These are phyloP conservation scores for Hesperia comma DNA, from an alignment of 2,888 invertebrate species.

Conservation along the genomic window DNA sequence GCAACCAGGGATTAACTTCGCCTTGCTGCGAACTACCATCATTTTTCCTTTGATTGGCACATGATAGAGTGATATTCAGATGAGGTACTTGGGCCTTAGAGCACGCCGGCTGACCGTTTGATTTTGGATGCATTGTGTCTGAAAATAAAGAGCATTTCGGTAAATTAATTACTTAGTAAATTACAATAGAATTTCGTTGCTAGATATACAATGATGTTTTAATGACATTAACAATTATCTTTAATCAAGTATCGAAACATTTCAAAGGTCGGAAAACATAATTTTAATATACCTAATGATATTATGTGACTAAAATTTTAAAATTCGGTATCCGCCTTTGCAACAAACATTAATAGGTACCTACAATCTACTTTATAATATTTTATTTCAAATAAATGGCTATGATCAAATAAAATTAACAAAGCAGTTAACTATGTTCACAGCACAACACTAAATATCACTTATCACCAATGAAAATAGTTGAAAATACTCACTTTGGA, in stretches of 20 bases:
- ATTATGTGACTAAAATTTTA: no score
- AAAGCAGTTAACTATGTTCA: constrained; percentile 7
- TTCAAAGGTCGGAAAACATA: no score
- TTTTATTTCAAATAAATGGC: constrained; percentile 26
- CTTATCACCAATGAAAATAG: constrained; percentile 47
- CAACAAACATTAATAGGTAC: constrained; percentile 11
- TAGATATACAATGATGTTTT: neutral
- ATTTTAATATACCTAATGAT: no score
- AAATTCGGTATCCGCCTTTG: no score
- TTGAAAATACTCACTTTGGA: constrained; percentile 63
- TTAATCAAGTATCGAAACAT: neutral
- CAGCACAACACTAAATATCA: constrained; percentile 6
- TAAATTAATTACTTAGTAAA: neutral
- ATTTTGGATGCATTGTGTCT: constrained; percentile 69
- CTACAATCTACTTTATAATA: no score
- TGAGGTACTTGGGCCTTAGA: constrained; percentile 64
- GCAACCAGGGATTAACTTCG: constrained; percentile 63
- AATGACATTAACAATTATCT: neutral
- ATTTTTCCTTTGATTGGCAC: constrained; percentile 57
- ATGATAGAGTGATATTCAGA: constrained; percentile 71
- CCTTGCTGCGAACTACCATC: constrained; percentile 57
- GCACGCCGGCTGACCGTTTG: constrained; percentile 69
- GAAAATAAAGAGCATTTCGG: neutral
- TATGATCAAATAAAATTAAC: neutral
- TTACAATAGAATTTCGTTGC: neutral